phyloP scores from a whole-genome alignment of 2,797 vertebrate species.

The Pangasius krempfi region DNA sequence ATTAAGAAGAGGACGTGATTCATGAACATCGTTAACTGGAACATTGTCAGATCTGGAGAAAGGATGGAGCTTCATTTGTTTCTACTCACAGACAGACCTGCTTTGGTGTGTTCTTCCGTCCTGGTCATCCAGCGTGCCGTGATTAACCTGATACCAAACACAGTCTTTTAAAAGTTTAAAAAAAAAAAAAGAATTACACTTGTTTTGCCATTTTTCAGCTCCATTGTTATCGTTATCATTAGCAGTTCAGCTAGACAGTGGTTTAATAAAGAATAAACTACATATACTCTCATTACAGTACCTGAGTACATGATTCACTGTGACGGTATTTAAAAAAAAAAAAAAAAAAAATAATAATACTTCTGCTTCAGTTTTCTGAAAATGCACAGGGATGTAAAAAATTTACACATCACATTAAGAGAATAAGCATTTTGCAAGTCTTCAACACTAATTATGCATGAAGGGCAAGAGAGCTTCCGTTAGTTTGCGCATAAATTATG shows the following conservation, averaged over 20 bases:
- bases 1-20: conserved; percentile 28
- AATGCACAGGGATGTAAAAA: neutral
- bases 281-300: neutral
- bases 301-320: neutral
- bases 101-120: neutral
- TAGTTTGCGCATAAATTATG: conserved; percentile 35
- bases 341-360: neutral
- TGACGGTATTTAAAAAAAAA: neutral
- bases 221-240: neutral
- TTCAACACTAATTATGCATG: conserved; percentile 29
- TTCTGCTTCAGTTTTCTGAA: neutral
- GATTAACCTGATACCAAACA: conserved; percentile 38
- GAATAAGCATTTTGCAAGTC: neutral
- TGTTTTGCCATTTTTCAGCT: neutral
- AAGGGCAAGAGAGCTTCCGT: conserved; percentile 18
- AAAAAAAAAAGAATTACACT: neutral
- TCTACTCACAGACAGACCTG: neutral
- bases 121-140: neutral
- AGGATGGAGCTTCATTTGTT: conserved; percentile 20
- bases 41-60: conserved; percentile 18
- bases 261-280: neutral
- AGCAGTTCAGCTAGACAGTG: neutral
- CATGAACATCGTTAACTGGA: conserved; percentile 20
- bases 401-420: neutral
- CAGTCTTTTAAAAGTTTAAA: neutral